These are phyloP conservation scores for Ceratothoa steindachneri DNA, from an alignment of 2,888 invertebrate species.

Conservation along the genomic window DNA sequence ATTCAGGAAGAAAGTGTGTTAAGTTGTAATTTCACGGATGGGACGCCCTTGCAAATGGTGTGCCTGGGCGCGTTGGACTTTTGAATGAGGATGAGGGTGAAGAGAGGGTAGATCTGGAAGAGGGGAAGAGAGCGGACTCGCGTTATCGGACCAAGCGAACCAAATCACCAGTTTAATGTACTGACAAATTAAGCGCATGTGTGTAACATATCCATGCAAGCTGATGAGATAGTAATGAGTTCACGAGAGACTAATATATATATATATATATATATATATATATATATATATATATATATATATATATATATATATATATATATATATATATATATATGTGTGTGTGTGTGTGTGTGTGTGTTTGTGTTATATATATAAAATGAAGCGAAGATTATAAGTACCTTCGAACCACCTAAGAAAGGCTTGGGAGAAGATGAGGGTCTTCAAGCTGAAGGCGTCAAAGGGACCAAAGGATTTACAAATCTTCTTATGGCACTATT, in stretches of 20 bases:
- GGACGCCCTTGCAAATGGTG: not conserved
- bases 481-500: too few relatives aligned
- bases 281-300: not conserved
- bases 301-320: not conserved
- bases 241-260: not conserved
- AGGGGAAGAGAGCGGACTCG: not conserved
- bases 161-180: constrained; percentile 5
- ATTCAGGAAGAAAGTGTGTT: not conserved
- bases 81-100: not conserved
- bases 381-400: too few relatives aligned
- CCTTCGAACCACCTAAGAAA: too few relatives aligned
- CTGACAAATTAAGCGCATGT: constrained; percentile 7
- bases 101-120: constrained; percentile 3
- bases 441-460: too few relatives aligned
- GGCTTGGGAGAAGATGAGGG: too few relatives aligned
- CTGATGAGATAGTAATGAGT: not conserved
- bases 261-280: constrained; percentile 11
- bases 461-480: too few relatives aligned
- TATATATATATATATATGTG: constrained; percentile 4
- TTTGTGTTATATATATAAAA: too few relatives aligned
- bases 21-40: constrained; percentile 8
- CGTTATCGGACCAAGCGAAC: not conserved
- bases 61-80: not conserved
- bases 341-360: constrained; percentile 5
- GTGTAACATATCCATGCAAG: constrained; percentile 1